Evolutionary conservation across 2,888 invertebrate genomes (phyloP).

Genomic region (Tyria jacobaeae): DNA sequence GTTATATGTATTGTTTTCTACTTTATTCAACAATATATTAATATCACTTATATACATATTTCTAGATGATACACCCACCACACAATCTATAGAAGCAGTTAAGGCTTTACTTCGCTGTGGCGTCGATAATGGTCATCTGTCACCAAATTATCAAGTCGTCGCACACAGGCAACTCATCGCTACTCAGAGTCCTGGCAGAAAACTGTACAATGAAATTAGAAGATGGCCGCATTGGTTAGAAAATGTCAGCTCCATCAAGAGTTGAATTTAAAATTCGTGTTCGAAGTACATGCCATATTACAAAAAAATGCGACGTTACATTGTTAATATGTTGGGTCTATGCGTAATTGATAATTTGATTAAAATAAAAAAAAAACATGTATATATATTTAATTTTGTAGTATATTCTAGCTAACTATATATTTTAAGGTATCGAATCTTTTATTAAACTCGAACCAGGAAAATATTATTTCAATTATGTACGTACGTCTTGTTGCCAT

Average conservation of each 20-base stretch:
- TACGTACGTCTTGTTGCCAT: too few relatives aligned
- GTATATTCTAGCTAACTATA: background rate
- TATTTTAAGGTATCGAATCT: background rate
- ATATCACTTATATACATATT: constrained; percentile 27
- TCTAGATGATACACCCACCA: constrained; percentile 86
- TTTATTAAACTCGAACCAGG: too few relatives aligned
- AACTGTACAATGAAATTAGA: constrained; percentile 76
- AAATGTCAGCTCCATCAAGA: constrained; percentile 60
- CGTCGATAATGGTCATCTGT: constrained; percentile 85
- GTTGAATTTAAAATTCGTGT: constrained; percentile 17
- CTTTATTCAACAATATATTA: too few relatives aligned
- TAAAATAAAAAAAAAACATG: background rate
- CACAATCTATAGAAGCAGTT: constrained; percentile 84
- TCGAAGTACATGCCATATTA: background rate
- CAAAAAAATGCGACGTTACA: background rate
- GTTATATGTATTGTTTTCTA: too few relatives aligned
- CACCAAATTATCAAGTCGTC: constrained; percentile 85
- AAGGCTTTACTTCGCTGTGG: constrained; percentile 87
- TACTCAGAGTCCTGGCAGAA: constrained; percentile 78
- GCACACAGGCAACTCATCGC: constrained; percentile 86
- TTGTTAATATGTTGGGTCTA: too few relatives aligned
- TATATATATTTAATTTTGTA: background rate
- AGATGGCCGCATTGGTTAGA: constrained; percentile 79
- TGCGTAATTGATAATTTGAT: background rate
- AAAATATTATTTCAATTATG: too few relatives aligned